A percentile compares a stretch with the other conserved stretches of the same genome.
phyloP scores from a whole-genome alignment of 2,797 vertebrate species.

The Karalla daura region DNA sequence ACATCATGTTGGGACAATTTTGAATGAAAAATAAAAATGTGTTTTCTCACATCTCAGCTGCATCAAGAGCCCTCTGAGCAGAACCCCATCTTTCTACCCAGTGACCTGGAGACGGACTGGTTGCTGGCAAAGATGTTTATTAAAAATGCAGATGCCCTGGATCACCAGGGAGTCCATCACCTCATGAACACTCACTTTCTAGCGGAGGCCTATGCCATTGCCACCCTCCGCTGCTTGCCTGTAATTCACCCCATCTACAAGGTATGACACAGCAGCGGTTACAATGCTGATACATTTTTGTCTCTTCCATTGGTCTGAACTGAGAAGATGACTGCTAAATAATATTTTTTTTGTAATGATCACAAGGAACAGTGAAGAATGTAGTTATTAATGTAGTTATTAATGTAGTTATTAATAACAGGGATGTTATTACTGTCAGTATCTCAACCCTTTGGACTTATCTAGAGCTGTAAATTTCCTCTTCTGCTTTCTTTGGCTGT shows the following conservation, averaged over 20 bases:
- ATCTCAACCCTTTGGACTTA: too few species aligned
- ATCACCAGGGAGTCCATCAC: conserved; percentile 75
- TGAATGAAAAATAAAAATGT: neutral
- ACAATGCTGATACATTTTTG: neutral
- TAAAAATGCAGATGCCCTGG: conserved; percentile 70
- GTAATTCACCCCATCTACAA: conserved; percentile 84
- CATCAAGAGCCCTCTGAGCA: conserved; percentile 77
- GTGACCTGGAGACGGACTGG: conserved; percentile 81
- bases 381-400: too few species aligned
- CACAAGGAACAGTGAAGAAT: too few species aligned
- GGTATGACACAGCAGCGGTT: conserved; percentile 53
- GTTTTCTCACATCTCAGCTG: conserved; percentile 61
- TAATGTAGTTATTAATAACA: too few species aligned
- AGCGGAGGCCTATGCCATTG: conserved; percentile 73
- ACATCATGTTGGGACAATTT: neutral
- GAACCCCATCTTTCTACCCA: conserved; percentile 84
- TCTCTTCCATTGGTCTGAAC: neutral
- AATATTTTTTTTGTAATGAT: neutral
- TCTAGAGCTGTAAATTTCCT: too few species aligned
- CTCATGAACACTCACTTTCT: conserved; percentile 79
- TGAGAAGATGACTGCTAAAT: neutral
- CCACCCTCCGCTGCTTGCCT: conserved; percentile 77
- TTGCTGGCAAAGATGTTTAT: conserved; percentile 85
- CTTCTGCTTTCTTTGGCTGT: too few species aligned
- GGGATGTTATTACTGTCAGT: too few species aligned